These are phyloP conservation scores for Brotula barbata DNA, from an alignment of 2,797 vertebrate genomes.

Conservation along the genomic window DNA sequence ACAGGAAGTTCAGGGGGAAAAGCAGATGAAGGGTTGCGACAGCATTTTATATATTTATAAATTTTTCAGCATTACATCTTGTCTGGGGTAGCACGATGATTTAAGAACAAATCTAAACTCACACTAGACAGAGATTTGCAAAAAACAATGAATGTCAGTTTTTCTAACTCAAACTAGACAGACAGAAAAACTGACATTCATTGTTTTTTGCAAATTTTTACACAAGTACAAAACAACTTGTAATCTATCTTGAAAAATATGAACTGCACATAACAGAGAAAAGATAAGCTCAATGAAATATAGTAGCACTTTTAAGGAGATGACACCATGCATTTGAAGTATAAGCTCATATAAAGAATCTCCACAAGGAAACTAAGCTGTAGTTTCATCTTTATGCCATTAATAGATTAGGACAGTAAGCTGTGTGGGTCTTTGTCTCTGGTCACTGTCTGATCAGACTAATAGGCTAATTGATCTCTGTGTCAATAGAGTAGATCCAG, in stretches of 20 bases:
- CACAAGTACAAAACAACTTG: not conserved
- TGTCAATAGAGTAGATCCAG: constrained; percentile 58
- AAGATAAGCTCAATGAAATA: too few species aligned
- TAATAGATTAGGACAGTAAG: constrained; percentile 29
- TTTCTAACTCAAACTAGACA: constrained; percentile 66
- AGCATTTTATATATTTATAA: constrained; percentile 46
- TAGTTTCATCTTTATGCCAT: constrained; percentile 1
- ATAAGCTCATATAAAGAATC: too few species aligned
- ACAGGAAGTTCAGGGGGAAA: constrained; percentile 88
- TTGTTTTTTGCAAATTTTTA: not conserved
- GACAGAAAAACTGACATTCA: too few species aligned
- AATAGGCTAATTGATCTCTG: constrained; percentile 53
- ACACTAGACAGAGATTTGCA: constrained; percentile 18
- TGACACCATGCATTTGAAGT: too few species aligned
- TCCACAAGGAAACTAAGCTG: not conserved
- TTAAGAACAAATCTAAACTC: constrained; percentile 53
- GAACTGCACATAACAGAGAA: too few species aligned
- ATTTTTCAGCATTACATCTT: constrained; percentile 47
- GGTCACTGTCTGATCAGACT: constrained; percentile 42
- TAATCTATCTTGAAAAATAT: too few species aligned
- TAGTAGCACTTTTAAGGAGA: too few species aligned
- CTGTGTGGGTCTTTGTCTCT: constrained; percentile 25
- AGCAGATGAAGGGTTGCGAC: constrained; percentile 69
- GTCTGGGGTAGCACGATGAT: constrained; percentile 56
- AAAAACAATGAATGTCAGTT: constrained; percentile 53